phyloP scores from a whole-genome alignment of 2,113 vertebrate genomes.

The Elephantulus edwardii region DNA sequence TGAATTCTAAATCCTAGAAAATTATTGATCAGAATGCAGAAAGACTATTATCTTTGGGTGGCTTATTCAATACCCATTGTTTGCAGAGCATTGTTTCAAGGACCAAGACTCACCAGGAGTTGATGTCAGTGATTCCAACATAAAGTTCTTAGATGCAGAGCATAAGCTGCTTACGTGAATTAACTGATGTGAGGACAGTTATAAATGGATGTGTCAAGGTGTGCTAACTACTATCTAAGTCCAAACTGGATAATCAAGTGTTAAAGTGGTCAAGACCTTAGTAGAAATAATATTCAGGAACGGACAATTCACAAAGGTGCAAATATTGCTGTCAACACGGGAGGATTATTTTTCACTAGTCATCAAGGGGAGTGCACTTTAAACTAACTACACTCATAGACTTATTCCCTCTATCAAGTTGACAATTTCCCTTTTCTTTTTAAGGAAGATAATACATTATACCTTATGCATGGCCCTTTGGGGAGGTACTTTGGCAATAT shows the following conservation, averaged over 20 bases:
- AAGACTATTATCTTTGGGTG: not conserved
- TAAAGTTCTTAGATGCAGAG: not conserved
- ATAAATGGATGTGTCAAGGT: not conserved
- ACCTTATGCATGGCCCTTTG: not conserved
- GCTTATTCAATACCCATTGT: not conserved
- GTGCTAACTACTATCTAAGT: not conserved
- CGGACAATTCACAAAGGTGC: not conserved
- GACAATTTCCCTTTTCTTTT: not conserved
- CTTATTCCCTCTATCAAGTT: not conserved
- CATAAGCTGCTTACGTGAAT: not conserved
- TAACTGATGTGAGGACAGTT: not conserved
- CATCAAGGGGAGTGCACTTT: not conserved
- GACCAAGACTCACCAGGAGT: not conserved
- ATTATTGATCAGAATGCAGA: not conserved
- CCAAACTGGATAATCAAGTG: not conserved
- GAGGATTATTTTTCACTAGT: not conserved
- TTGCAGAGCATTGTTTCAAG: not conserved
- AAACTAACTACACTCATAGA: not conserved
- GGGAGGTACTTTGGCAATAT: conserved; percentile 46
- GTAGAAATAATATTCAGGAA: not conserved
- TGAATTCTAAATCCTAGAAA: not conserved
- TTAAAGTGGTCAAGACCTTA: not conserved
- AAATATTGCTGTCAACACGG: not conserved
- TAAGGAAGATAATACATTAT: not conserved
- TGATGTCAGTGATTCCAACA: not conserved